Evolutionary conservation across 1,140 invertebrate species (phyloP).

Genomic region (Apocrypta bakeri): DNA sequence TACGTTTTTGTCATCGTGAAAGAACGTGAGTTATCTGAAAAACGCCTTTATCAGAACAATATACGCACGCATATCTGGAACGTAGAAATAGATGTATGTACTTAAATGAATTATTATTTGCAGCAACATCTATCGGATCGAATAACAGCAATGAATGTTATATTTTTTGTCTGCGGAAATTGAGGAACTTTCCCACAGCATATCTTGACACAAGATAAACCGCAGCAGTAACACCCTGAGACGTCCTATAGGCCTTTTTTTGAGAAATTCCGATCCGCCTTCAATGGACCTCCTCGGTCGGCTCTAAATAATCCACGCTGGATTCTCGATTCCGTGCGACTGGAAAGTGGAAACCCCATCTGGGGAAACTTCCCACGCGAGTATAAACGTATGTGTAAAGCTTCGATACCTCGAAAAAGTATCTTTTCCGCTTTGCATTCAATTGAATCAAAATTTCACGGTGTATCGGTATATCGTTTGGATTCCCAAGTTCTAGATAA

Average conservation of each 20-base stretch:
- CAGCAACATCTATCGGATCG: background rate
- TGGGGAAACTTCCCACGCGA: constrained; percentile 39
- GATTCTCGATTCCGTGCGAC: constrained; percentile 41
- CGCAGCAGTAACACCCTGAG: background rate
- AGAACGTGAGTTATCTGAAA: background rate
- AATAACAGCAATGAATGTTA: too few species aligned
- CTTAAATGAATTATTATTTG: background rate
- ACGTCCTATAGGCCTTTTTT: constrained; percentile 21
- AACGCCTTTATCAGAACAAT: too few species aligned
- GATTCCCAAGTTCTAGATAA: background rate
- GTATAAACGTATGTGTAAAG: background rate
- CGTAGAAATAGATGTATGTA: too few species aligned
- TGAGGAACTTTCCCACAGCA: constrained; percentile 23
- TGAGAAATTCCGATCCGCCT: constrained; percentile 42
- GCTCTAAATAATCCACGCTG: constrained; percentile 38
- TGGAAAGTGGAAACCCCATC: constrained; percentile 47
- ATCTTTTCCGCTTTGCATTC: constrained; percentile 11
- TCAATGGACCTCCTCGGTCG: background rate
- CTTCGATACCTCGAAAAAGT: background rate
- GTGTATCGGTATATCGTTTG: background rate
- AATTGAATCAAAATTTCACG: background rate
- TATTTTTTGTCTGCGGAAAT: too few species aligned
- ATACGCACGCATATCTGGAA: too few species aligned
- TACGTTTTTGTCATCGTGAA: background rate
- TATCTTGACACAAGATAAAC: background rate